phyloP scores from a whole-genome alignment of 2,797 vertebrate genomes.

The Enteromius anoplus region DNA sequence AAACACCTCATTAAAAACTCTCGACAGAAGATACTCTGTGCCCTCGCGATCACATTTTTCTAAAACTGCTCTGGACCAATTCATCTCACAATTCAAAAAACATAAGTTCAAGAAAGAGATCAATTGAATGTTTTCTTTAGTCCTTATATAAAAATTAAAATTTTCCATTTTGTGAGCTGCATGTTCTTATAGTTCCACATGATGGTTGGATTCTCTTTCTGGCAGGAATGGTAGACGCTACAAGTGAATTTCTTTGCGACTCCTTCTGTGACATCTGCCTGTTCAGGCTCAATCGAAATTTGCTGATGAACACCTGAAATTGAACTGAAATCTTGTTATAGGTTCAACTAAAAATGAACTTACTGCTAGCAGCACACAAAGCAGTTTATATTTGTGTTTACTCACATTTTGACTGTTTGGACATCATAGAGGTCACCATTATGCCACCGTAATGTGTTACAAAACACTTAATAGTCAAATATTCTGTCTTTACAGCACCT shows the following conservation, averaged over 20 bases:
- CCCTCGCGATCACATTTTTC: no score
- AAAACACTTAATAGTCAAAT: background rate
- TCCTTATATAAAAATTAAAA: background rate
- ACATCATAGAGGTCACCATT: background rate
- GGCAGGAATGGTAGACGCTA: conserved; percentile 65
- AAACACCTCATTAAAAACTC: no score
- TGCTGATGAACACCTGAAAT: conserved; percentile 61
- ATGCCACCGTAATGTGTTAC: conserved; percentile 28
- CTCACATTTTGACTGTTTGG: conserved; percentile 30
- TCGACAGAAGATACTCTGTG: no score
- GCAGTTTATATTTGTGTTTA: background rate
- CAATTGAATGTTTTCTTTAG: background rate
- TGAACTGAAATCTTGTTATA: background rate
- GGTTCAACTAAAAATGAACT: background rate
- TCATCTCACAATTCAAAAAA: background rate
- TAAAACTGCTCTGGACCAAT: background rate
- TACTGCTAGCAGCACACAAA: background rate
- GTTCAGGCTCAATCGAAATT: conserved; percentile 59
- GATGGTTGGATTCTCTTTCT: conserved; percentile 11
- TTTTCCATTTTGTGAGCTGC: background rate
- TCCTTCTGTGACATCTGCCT: conserved; percentile 59
- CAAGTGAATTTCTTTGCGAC: conserved; percentile 63
- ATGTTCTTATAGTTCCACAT: conserved; percentile 67
- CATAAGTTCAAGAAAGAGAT: background rate
- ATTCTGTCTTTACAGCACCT: conserved; percentile 21